Evolutionary conservation across 1,140 invertebrate genomes (phyloP), one percentile per base, ranked within the genome.

Genomic region (Apis florea): DNA sequence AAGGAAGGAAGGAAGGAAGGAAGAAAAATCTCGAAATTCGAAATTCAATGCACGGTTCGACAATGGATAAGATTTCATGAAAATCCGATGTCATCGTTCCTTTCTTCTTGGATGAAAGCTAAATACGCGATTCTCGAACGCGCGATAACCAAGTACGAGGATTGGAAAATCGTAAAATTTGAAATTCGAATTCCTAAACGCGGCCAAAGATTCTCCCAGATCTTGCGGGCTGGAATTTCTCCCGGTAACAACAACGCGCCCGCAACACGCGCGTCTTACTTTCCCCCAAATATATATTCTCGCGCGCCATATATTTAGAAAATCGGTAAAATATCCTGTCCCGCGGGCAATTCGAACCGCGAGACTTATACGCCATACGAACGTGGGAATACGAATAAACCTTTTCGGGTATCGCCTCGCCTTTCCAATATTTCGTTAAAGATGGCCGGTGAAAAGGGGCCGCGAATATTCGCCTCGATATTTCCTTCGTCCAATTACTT

Each of bases 251-350:
- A 77, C 72, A 69, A 49, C 58, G n/a, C 8, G 24, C 15, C 54
- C 47, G 70, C 54, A 82, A 68, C 59, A 49, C 53, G 73, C 47
- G 73, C 73, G n/a, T n/a, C n/a, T 54, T 76, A 69, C 66, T 77
- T 77, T 26, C 66, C 13, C 11, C 47, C n/a, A n/a, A 66, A 70
- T 40, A 70, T 69, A 82, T 82, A 79, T 83, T 59, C 76, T 51
- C 51, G 31, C 67, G 51, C 51, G 75, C 31, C 31, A 31, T 2
- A 78, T 79, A 71, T 83, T 83, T 83, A 79, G 67, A 53, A 26
- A 83, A 83, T 72, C 75, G 59, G 81, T 79, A 79, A 72, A 83
- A 72, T 83, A 79, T 71, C 81, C 31, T 19, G 31, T 21, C 76
- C 81, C 81, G 53, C 67, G 53, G 59, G 81, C 75, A 79, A 83